Conservation (phyloP, 2,797 vertebrate species). For the Australoheros facetus region DNA sequence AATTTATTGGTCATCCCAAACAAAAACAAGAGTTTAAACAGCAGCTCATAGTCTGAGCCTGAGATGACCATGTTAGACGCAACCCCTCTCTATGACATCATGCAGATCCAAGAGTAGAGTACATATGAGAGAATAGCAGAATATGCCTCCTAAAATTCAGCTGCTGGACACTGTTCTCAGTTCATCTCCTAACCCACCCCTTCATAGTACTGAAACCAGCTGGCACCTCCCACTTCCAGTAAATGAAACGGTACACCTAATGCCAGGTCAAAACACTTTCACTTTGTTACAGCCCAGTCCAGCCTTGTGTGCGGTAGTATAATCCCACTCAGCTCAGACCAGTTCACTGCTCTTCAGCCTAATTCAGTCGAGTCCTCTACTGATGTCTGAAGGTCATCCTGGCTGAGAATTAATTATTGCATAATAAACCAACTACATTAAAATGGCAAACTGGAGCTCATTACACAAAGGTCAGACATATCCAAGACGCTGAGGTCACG, state of each 20-base stretch:
- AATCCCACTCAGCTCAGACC: not conserved
- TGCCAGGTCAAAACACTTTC: not conserved
- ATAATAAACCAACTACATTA: constrained; percentile 10
- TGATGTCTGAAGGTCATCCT: constrained; percentile 9
- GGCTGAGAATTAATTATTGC: not conserved
- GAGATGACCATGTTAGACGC: not conserved
- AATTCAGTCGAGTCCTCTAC: not conserved
- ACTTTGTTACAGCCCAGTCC: not conserved
- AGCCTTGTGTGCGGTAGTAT: not conserved
- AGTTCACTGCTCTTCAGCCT: not conserved
- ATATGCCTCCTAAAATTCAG: not conserved
- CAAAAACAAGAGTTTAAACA: not conserved
- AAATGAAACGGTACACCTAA: not conserved
- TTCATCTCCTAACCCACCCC: not conserved
- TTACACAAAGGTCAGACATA: constrained; percentile 37
- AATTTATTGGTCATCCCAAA: not conserved
- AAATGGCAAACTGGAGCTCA: constrained; percentile 25
- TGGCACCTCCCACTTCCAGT: not conserved
- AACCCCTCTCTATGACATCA: not conserved
- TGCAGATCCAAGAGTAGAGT: no score
- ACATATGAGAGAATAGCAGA: no score
- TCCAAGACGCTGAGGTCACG: not conserved
- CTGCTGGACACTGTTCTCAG: not conserved
- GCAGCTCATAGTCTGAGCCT: not conserved
- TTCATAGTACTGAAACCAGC: not conserved